Percentiles rank a stretch among this genome's conserved stretches.
Conservation (phyloP, 2,888 invertebrate genomes). For the Molanna angustata region DNA sequence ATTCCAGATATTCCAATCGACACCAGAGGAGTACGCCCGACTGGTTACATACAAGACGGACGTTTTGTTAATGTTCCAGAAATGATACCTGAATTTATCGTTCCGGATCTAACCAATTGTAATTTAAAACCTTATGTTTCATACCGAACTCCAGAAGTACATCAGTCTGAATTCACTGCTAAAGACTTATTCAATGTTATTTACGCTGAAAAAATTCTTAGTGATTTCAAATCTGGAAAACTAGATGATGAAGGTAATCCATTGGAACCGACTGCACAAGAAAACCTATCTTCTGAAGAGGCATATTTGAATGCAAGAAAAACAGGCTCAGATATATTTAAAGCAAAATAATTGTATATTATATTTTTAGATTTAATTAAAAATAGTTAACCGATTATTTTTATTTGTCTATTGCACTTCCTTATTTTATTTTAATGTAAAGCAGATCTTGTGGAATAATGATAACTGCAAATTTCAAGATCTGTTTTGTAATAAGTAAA, state of each 20-base stretch:
- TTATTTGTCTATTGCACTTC: too few species aligned
- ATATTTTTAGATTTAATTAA: too few species aligned
- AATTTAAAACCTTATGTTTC: slow-evolving; percentile 93
- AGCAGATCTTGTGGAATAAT: too few species aligned
- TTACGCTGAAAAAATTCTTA: slow-evolving; percentile 74
- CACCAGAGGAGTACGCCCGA: slow-evolving; percentile 66
- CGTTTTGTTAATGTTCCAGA: slow-evolving; percentile 71
- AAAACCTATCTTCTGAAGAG: slow-evolving; percentile 67
- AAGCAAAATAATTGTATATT: too few species aligned
- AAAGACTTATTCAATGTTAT: slow-evolving; percentile 78
- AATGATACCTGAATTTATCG: slow-evolving; percentile 88
- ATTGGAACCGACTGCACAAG: slow-evolving; percentile 68
- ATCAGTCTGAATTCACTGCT: slow-evolving; percentile 79
- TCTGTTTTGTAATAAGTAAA: too few species aligned
- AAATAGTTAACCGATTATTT: too few species aligned
- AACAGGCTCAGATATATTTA: slow-evolving; percentile 81
- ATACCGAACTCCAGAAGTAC: slow-evolving; percentile 72
- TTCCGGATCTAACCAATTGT: slow-evolving; percentile 83
- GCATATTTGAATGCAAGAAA: slow-evolving; percentile 66
- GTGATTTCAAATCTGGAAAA: slow-evolving; percentile 70
- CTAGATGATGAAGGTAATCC: slow-evolving; percentile 67
- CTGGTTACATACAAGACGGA: slow-evolving; percentile 48
- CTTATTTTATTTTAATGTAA: too few species aligned
- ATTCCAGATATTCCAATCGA: slow-evolving; percentile 66
- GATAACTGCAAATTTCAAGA: too few species aligned